Evolutionary conservation across 1,140 invertebrate genomes (phyloP), one percentile per base, ranked within the genome.

Genomic region (Trichogramma pretiosum): DNA sequence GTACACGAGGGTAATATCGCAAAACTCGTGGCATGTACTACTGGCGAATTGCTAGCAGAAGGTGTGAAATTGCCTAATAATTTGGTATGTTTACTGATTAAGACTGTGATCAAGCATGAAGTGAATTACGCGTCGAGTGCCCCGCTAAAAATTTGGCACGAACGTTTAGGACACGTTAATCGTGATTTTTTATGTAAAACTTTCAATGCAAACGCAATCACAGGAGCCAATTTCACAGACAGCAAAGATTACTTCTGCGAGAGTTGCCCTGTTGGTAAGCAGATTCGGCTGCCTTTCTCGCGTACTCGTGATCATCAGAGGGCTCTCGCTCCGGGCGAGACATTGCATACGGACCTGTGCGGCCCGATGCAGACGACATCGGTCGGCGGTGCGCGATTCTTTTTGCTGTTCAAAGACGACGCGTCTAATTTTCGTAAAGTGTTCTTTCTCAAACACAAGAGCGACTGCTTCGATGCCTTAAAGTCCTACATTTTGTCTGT

Each of bases 371-470:
- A 61, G 47, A 9, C 13, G 23, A 11, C 22, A 14, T 57, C 56
- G 33, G 45, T 46, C 7, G 58, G 59, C 9, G 58, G 54, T 5
- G 44, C 52, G 2, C 47, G 44, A 18, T 65, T 59, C 52, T 64
- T 63, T 41, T 14, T 65, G 7, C 42, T 61, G 9, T 51, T 67
- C 10, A 66, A 56, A 33, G 60, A 63, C 53, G 59, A 65, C 28
- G 58, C 37, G 30, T 55, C 57, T 8, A 51, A 49, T 34, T 57
- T 52, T 39, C 40, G 22, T 9, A 48, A 47, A 37, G 54, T 62
- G 17, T 64, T 59, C 36, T 63, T 67, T 41, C 42, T 68, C 7
- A 60, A 59, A 36, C 41, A 59, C 14, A 67, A 67, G 52, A 40
- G 37, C 32, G 46, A 57, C 22, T 50, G 53, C 5, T 11, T 43